Evolutionary conservation across 2,797 vertebrate genomes (phyloP), one percentile per base, ranked within the genome.

Genomic region (Spondyliosoma cantharus): DNA sequence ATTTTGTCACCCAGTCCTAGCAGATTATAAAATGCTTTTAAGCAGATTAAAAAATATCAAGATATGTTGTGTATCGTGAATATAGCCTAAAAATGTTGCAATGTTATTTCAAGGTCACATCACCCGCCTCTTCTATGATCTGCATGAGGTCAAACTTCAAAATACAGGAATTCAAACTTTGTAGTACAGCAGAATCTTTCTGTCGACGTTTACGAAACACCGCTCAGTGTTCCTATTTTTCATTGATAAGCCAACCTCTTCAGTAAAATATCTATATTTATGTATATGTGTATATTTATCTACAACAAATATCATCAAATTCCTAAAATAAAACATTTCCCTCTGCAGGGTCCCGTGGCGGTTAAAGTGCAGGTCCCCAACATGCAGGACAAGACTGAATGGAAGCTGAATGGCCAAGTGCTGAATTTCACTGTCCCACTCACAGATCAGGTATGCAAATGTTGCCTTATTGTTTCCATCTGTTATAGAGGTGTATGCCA

Each of bases 321-420:
- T 37, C 15, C 15, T 37, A 37, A 37, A 37, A 37, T 7, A 37
- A 37, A 37, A 1, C 59, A 27, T 20, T 37, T 19, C 2, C n/a
- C 5, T 61, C 29, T 81, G 1, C 58, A 94, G 93, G 93, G 93
- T 83, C 93, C 93, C 4, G 93, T 99, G 80, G 96, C 97, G 0
- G 97, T 99, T 87, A 99, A 99, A 92, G 98, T 99, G 8, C 98
- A 99, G 76, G 98, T 99, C 16, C 98, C 98, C 82, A 99, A 98
- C 94, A 99, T 99, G 98, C 98, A 99, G 93, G 98, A 99, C 93
- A 99, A 99, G 95, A 97, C 96, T 0, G 98, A 99, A 96, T 99
- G 98, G 98, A 99, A 99, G 82, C 94, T 99, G 78, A 97, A 95
- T 0, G 98, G 98, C 80, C 98, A 99, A 90, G 95, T 98, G 79